phyloP scores from a whole-genome alignment of 2,113 vertebrate genomes.

The Mirza zaza region DNA sequence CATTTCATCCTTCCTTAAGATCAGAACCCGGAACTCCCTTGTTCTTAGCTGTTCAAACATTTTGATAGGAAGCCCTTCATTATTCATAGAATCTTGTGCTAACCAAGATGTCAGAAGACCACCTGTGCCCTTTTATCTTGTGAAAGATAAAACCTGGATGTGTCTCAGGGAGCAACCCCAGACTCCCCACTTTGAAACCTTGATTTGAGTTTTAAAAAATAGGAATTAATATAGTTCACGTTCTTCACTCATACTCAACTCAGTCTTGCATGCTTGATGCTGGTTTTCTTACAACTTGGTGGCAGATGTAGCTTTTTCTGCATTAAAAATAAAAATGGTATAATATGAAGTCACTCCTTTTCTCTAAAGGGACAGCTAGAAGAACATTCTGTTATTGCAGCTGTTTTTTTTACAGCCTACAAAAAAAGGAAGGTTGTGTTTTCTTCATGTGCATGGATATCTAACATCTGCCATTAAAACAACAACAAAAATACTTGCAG shows the following conservation, averaged over 20 bases:
- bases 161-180: slow-evolving; percentile 42
- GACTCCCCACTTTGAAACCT: slow-evolving; percentile 34
- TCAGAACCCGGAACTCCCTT: not conserved
- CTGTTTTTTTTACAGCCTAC: slow-evolving; percentile 59
- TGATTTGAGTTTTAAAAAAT: not conserved
- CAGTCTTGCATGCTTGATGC: not conserved
- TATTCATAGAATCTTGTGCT: not conserved
- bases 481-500: not conserved
- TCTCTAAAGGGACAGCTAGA: slow-evolving; percentile 14
- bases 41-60: not conserved
- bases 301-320: slow-evolving; percentile 2
- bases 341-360: not conserved
- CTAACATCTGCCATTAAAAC: slow-evolving; percentile 14
- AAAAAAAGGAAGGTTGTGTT: not conserved
- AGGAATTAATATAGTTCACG: not conserved
- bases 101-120: not conserved
- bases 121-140: not conserved
- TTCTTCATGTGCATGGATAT: not conserved
- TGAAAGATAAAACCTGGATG: not conserved
- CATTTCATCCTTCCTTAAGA: not conserved
- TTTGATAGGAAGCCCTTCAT: not conserved
- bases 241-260: not conserved
- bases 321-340: not conserved
- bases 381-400: not conserved
- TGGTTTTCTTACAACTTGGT: not conserved